Percentiles rank a stretch among this genome's conserved stretches.
phyloP scores from a whole-genome alignment of 2,797 vertebrate species.

The Luscinia luscinia region DNA sequence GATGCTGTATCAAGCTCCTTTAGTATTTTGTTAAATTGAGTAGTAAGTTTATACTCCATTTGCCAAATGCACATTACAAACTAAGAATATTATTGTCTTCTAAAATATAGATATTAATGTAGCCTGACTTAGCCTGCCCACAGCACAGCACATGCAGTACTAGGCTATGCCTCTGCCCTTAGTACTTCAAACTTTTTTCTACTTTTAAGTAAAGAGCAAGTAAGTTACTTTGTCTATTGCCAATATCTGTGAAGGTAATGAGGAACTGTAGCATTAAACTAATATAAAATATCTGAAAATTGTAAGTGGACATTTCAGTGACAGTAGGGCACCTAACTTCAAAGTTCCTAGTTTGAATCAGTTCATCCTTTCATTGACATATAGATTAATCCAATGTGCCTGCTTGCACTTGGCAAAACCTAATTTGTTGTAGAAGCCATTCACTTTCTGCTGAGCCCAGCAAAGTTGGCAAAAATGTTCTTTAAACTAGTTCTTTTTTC shows the following conservation, averaged over 20 bases:
- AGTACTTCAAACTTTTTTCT: not conserved
- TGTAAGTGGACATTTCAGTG: not conserved
- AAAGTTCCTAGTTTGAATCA: constrained; percentile 3
- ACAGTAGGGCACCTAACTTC: not conserved
- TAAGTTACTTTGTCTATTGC: not conserved
- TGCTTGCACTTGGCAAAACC: not conserved
- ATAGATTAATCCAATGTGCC: not conserved
- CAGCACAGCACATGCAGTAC: not conserved
- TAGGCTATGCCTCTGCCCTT: not conserved
- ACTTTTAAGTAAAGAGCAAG: not conserved
- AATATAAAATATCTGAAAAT: not conserved
- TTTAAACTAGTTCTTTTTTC: constrained; percentile 28
- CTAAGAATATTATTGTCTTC: not conserved
- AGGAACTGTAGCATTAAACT: not conserved
- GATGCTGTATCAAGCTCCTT: not conserved
- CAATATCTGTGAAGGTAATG: not conserved
- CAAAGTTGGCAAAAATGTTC: not conserved
- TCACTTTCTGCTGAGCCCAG: not conserved
- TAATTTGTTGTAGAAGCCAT: not conserved
- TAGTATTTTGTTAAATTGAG: constrained; percentile 49
- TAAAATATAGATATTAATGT: not conserved
- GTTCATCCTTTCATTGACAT: constrained; percentile 5
- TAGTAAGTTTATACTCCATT: constrained; percentile 30
- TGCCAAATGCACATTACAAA: constrained; percentile 10
- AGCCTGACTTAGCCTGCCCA: not conserved